Evolutionary conservation across 2,888 invertebrate genomes (phyloP).

Genomic region (Limenitis camilla): DNA sequence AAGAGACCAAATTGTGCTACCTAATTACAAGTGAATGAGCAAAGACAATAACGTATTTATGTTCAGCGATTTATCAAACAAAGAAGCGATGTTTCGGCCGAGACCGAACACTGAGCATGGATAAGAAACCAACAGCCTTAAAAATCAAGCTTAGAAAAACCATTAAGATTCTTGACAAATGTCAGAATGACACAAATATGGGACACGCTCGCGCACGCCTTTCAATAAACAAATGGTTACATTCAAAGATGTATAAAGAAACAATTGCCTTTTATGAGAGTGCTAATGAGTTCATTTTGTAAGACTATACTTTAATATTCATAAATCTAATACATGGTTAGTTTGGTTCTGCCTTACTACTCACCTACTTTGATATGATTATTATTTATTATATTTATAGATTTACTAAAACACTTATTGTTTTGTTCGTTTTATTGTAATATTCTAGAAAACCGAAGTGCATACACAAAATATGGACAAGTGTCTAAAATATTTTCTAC

Average conservation of each 20-base stretch:
- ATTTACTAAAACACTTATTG: too few relatives aligned
- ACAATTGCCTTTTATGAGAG: conserved; percentile 63
- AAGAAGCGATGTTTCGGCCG: conserved; percentile 63
- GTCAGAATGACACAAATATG: conserved; percentile 43
- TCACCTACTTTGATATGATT: too few relatives aligned
- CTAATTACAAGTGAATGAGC: conserved; percentile 66
- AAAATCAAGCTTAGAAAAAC: conserved; percentile 62
- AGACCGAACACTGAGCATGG: conserved; percentile 39
- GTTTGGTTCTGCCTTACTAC: conserved; percentile 14
- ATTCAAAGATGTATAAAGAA: conserved; percentile 34
- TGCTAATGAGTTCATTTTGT: conserved; percentile 47
- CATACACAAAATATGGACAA: conserved; percentile 2
- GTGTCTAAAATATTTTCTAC: conserved; percentile 30
- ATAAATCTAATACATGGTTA: conserved; percentile 29
- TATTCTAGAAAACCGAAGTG: neutral
- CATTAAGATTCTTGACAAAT: conserved; percentile 54
- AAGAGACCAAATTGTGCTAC: conserved; percentile 72
- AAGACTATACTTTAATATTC: conserved; percentile 36
- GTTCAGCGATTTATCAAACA: conserved; percentile 70
- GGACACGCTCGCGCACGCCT: conserved; percentile 49
- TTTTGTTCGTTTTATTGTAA: too few relatives aligned
- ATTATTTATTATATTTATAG: too few relatives aligned
- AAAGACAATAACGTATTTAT: conserved; percentile 71
- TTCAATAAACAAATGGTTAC: conserved; percentile 49
- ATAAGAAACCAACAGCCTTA: conserved; percentile 50